Percentiles rank a stretch among this genome's conserved stretches.
phyloP scores from a whole-genome alignment of 2,113 vertebrate genomes.

The Mellivora capensis region DNA sequence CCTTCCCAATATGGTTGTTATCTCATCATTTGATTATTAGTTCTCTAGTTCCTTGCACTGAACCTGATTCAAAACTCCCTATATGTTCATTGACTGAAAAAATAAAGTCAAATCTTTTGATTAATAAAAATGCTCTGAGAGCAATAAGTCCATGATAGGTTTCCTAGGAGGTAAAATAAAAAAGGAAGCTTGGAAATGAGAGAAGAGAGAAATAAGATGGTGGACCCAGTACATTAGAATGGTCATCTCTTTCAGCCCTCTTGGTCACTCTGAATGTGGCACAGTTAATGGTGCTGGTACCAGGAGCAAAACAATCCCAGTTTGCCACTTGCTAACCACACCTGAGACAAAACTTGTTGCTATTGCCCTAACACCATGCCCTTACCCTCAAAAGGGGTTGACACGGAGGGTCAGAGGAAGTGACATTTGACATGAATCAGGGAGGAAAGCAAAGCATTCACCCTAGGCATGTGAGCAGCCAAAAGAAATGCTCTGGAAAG shows the following conservation, averaged over 20 bases:
- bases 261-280: neutral
- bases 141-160: neutral
- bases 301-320: neutral
- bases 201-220: neutral
- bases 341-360: neutral
- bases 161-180: neutral
- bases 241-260: neutral
- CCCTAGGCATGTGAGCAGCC: fast-evolving
- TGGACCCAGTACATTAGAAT: neutral
- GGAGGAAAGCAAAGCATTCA: neutral
- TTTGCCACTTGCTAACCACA: neutral
- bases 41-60: neutral
- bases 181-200: neutral
- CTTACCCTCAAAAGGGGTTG: neutral
- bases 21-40: neutral
- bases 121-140: conserved; percentile 7
- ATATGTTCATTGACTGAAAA: neutral
- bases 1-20: neutral
- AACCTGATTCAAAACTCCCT: neutral
- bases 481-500: neutral
- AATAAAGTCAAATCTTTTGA: neutral
- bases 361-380: neutral
- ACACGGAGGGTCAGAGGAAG: neutral
- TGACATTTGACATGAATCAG: neutral
- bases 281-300: too few relatives aligned